Base-by-base conservation (phyloP, 1,140 invertebrate genomes). In the Marisa cornuarietis region DNA sequence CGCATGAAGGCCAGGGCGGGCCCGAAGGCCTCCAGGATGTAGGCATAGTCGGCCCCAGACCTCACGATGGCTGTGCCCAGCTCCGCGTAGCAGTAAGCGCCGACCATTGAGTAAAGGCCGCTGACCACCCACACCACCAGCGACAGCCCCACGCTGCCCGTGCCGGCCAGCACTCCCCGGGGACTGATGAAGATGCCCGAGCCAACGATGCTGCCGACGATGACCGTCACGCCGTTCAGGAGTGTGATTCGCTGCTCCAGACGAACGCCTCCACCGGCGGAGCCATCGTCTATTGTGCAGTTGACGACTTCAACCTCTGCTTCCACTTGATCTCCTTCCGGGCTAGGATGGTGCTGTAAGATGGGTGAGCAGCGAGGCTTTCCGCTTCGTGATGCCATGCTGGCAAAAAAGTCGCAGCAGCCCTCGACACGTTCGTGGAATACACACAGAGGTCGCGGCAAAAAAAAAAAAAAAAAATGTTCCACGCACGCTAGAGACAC, bases 111-210 rank as follows among this genome's bases (percentile, higher is more conserved):
- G 78, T 97, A 93, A 4, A 95, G 80, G 78, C 96, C 96, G 87
- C 96, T 96, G 6, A 94, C 88, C 7, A 93, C 92, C 96, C 96
- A 98, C 62, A 97, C 92, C n/a, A 97, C 91, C 0, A 98, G 91
- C 84, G 95, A 95, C 81, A 96, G 91, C n/a, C 94, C 96, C 0
- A 97, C 94, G 20, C 96, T 97, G 31, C 96, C 96, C 2, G 95
- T 94, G 87, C 95, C 93, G 83, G 94, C 89, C 14, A 97, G 90
- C 1, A 96, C 95, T 79, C 97, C 96, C 87, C 95, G 97, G 0
- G 98, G 98, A 16, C 97, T 98, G 14, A 99, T 95, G 91, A 99
- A 99, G 88, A 99, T 97, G 54, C 96, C 96, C 8, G 96, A 97
- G 2, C 91, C 91, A 66, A 91, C 90, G 54, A 91, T 90, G 79